These are phyloP conservation scores for Papilio polyxenes DNA, from an alignment of 1,140 invertebrate genomes.

Conservation along the genomic window DNA sequence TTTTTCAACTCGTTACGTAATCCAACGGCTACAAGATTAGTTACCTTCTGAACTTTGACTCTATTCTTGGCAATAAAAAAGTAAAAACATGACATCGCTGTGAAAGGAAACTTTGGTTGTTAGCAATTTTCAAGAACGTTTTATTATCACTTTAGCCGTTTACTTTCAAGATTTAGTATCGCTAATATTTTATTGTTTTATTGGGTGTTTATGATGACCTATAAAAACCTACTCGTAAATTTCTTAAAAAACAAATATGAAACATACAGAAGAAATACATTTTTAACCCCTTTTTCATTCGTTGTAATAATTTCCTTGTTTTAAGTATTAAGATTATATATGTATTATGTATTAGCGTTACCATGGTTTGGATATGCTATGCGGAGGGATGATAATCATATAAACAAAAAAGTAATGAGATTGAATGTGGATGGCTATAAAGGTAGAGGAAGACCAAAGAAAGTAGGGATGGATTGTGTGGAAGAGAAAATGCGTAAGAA, in stretches of 20 bases:
- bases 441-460: no score
- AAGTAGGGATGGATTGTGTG: no score
- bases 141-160: slow-evolving; percentile 21
- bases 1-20: background rate
- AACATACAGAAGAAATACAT: background rate
- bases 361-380: no score
- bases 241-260: background rate
- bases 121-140: slow-evolving; percentile 24
- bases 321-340: no score
- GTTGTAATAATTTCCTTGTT: background rate
- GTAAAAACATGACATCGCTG: background rate
- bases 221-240: slow-evolving; percentile 1
- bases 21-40: background rate
- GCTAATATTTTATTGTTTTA: slow-evolving; percentile 25
- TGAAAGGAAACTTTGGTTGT: slow-evolving; percentile 10
- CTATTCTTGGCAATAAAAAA: background rate
- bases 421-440: no score
- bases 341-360: no score
- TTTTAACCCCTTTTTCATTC: background rate
- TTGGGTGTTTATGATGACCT: slow-evolving; percentile 13
- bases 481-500: no score
- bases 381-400: no score
- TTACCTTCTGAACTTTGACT: slow-evolving; percentile 2
- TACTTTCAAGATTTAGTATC: slow-evolving; percentile 9
- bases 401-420: no score